Percentiles rank a stretch among this genome's conserved stretches.
Conservation (phyloP, 1,140 invertebrate species). For the Parasteatoda tepidariorum region DNA sequence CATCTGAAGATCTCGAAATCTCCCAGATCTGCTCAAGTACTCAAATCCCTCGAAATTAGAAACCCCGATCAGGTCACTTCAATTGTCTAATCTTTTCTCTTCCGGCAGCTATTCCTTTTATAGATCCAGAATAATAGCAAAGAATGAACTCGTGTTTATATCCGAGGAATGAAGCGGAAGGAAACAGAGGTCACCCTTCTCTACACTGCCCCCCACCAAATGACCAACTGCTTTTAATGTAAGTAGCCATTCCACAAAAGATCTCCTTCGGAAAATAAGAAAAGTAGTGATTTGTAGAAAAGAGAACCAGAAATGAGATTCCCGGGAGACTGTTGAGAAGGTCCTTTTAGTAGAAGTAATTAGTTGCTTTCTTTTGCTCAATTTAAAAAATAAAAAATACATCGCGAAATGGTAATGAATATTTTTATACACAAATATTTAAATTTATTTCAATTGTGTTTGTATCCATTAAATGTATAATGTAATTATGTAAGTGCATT, state of each 20-base stretch:
- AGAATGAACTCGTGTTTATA: neutral
- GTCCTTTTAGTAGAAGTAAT: neutral
- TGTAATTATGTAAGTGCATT: too few species aligned
- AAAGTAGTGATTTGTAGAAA: neutral
- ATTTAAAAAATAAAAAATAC: too few species aligned
- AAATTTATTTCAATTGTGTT: too few species aligned
- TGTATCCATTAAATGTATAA: too few species aligned
- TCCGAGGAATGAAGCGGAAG: neutral
- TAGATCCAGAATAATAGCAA: neutral
- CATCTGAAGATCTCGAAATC: too few species aligned
- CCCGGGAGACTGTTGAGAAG: neutral
- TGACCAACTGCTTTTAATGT: slow-evolving; percentile 11
- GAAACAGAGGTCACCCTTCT: neutral
- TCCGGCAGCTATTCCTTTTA: neutral
- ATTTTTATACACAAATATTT: too few species aligned
- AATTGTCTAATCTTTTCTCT: neutral
- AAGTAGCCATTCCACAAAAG: neutral
- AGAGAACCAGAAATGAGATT: neutral
- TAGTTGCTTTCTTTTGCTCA: neutral
- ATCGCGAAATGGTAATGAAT: too few species aligned
- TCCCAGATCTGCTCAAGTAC: neutral
- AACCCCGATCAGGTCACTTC: slow-evolving; percentile 1
- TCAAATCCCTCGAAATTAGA: neutral
- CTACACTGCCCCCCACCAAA: neutral
- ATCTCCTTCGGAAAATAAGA: neutral